Conservation (phyloP, 2,113 vertebrate species). For the Dolichallabes microphthalmus region DNA sequence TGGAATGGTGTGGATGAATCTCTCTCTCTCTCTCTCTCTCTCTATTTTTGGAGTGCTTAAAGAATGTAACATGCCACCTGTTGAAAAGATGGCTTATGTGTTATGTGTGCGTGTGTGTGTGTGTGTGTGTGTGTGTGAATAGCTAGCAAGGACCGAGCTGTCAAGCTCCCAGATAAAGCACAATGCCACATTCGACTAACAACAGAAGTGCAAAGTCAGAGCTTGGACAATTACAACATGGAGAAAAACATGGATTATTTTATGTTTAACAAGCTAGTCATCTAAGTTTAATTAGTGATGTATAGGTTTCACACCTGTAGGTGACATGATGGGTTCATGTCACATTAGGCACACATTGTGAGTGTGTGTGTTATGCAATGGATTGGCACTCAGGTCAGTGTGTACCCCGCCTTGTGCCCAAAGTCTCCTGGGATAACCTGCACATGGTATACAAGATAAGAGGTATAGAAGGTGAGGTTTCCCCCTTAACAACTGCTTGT, state of each 20-base stretch:
- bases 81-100: background rate
- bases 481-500: too few relatives aligned
- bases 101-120: background rate
- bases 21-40: background rate
- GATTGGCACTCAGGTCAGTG: too few relatives aligned
- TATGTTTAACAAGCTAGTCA: background rate
- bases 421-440: too few relatives aligned
- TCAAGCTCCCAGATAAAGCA: background rate
- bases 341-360: too few relatives aligned
- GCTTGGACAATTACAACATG: background rate
- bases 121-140: background rate
- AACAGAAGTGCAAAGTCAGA: background rate
- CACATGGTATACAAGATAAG: too few relatives aligned
- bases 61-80: constrained; percentile 1
- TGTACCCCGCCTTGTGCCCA: too few relatives aligned
- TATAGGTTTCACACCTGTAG: too few relatives aligned
- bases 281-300: too few relatives aligned
- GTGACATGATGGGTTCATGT: too few relatives aligned
- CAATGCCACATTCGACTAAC: background rate
- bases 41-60: background rate
- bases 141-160: too few relatives aligned
- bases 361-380: too few relatives aligned
- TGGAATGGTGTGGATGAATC: background rate
- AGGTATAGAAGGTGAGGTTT: too few relatives aligned
- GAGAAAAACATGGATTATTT: background rate